Conservation (phyloP, 2,113 vertebrate species). For the Barbus barbus region DNA sequence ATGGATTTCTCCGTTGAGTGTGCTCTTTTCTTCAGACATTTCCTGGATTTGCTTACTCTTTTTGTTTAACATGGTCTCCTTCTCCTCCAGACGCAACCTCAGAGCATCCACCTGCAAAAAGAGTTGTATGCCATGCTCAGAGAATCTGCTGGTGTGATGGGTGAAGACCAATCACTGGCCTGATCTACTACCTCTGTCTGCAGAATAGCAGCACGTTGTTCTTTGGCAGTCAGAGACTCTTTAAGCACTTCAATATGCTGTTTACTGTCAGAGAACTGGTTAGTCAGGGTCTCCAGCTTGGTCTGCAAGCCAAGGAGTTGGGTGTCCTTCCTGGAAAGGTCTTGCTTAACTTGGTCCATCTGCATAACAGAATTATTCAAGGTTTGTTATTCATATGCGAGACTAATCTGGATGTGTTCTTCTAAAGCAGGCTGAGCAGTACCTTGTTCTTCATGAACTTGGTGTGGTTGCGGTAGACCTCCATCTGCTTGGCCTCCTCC, state of each 20-base stretch:
- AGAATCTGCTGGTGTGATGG: not conserved
- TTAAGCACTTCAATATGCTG: slow-evolving; percentile 98
- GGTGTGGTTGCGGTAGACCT: slow-evolving; percentile 96
- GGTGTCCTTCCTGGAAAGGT: slow-evolving; percentile 93
- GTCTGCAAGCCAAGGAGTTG: slow-evolving; percentile 95
- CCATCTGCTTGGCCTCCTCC: slow-evolving; percentile 99
- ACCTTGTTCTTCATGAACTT: slow-evolving; percentile 99
- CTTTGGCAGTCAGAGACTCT: slow-evolving; percentile 96
- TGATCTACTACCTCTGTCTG: slow-evolving; percentile 89
- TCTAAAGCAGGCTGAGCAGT: slow-evolving; percentile 21
- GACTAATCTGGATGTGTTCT: not conserved
- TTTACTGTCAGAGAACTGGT: slow-evolving; percentile 98
- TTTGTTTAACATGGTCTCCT: slow-evolving; percentile 94
- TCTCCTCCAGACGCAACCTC: slow-evolving; percentile 93
- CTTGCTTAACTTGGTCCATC: slow-evolving; percentile 98
- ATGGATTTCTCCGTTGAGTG: slow-evolving; percentile 94
- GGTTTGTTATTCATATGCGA: not conserved
- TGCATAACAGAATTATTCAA: slow-evolving; percentile 60
- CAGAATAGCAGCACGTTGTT: slow-evolving; percentile 94
- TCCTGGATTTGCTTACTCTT: slow-evolving; percentile 99
- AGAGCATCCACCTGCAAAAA: slow-evolving; percentile 88
- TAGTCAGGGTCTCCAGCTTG: slow-evolving; percentile 94
- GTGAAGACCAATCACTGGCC: not conserved
- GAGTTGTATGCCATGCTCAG: not conserved
- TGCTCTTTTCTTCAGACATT: slow-evolving; percentile 97